Evolutionary conservation across 2,888 invertebrate genomes (phyloP).

Genomic region (Clitarchus hookeri): DNA sequence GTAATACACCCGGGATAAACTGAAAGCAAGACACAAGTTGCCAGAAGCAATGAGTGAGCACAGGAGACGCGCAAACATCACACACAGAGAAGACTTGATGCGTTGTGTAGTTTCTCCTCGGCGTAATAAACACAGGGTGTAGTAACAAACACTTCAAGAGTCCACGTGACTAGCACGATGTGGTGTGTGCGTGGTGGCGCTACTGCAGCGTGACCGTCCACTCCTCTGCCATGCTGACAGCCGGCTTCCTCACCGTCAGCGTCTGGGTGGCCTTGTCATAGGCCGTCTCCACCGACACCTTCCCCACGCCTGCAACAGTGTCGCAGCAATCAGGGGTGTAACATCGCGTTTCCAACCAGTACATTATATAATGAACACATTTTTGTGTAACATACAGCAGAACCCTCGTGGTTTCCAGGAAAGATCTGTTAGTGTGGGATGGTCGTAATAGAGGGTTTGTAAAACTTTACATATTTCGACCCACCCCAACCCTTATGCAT

Average conservation of each 20-base stretch:
- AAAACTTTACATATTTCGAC: too few species aligned
- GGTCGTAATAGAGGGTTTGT: too few species aligned
- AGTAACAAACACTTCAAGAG: neutral
- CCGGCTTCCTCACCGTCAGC: constrained; percentile 83
- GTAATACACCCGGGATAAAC: neutral
- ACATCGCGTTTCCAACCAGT: neutral
- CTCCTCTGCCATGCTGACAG: constrained; percentile 76
- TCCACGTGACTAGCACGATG: neutral
- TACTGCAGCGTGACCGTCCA: constrained; percentile 65
- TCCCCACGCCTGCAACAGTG: constrained; percentile 59
- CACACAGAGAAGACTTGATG: neutral
- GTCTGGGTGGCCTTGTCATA: constrained; percentile 69
- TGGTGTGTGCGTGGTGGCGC: neutral
- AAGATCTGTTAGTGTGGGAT: too few species aligned
- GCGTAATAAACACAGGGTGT: too few species aligned
- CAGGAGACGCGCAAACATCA: neutral
- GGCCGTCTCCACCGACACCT: constrained; percentile 66
- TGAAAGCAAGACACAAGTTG: neutral
- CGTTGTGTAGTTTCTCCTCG: neutral
- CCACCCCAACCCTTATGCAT: too few species aligned
- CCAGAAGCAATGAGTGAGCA: neutral
- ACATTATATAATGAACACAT: too few species aligned
- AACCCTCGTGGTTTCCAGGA: too few species aligned
- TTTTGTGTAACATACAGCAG: too few species aligned
- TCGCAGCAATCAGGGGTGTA: neutral